phyloP scores from a whole-genome alignment of 2,888 invertebrate genomes.

The Alviniconcha strummeri region DNA sequence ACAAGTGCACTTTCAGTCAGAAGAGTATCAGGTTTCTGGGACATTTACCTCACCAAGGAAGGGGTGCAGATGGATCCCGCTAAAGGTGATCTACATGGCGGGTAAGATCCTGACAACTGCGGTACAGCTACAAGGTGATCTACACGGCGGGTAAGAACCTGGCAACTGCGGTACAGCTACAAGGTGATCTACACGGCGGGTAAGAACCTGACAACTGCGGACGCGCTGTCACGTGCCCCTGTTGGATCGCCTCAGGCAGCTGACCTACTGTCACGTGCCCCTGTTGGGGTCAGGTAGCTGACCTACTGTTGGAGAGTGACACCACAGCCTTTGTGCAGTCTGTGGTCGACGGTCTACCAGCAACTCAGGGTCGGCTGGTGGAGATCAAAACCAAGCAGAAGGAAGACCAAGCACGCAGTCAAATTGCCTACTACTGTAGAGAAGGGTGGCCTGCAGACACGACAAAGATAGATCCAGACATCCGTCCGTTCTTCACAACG shows the following conservation, averaged over 20 bases:
- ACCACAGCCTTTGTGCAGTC: neutral
- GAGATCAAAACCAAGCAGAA: neutral
- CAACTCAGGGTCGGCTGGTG: neutral
- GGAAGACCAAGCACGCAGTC: neutral
- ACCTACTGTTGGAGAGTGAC: neutral
- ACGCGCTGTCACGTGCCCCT: too few species aligned
- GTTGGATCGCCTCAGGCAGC: too few species aligned
- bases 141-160: too few species aligned
- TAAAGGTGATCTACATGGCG: too few species aligned
- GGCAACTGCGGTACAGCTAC: too few species aligned
- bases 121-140: too few species aligned
- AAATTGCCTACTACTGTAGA: neutral
- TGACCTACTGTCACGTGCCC: too few species aligned
- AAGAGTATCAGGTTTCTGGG: neutral
- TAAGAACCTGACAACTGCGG: too few species aligned
- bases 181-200: too few species aligned
- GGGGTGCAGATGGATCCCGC: neutral
- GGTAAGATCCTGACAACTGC: too few species aligned
- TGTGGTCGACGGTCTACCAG: neutral
- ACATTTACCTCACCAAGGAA: neutral
- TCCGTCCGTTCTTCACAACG: neutral
- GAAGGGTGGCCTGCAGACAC: neutral
- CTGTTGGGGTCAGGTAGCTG: too few species aligned
- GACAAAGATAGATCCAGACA: neutral
- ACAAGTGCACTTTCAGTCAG: neutral